phyloP scores from a whole-genome alignment of 1,140 invertebrate genomes.

The Vanessa atalanta region DNA sequence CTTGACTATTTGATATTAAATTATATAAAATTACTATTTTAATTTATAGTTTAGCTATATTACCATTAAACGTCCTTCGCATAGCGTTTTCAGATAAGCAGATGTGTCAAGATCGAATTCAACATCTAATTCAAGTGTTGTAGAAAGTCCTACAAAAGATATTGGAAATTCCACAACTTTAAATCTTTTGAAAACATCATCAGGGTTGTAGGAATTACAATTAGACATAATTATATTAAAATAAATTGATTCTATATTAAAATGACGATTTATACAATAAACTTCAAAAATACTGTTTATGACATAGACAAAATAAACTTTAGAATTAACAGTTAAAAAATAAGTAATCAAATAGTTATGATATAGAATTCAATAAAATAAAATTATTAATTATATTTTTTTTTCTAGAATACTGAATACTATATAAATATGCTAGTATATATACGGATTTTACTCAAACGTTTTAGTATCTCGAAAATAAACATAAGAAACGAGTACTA shows the following conservation, averaged over 20 bases:
- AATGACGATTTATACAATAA: neutral
- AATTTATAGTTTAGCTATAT: slow-evolving; percentile 1
- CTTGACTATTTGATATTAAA: too few species aligned
- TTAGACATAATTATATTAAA: slow-evolving; percentile 26
- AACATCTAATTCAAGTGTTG: slow-evolving; percentile 53
- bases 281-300: neutral
- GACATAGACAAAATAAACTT: neutral
- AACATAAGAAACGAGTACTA: slow-evolving; percentile 2
- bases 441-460: neutral
- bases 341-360: neutral
- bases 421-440: neutral
- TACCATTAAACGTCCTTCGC: slow-evolving; percentile 59
- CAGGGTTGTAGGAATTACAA: slow-evolving; percentile 53
- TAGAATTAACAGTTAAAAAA: neutral
- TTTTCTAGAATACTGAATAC: too few species aligned
- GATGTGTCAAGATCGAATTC: slow-evolving; percentile 56
- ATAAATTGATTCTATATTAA: slow-evolving; percentile 14
- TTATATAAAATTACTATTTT: neutral
- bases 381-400: neutral
- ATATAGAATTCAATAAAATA: neutral
- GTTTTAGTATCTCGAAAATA: slow-evolving; percentile 14
- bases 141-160: slow-evolving; percentile 64
- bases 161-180: slow-evolving; percentile 67
- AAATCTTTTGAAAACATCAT: slow-evolving; percentile 66
- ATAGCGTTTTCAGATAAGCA: slow-evolving; percentile 67